These are phyloP conservation scores for Carcina quercana DNA, from an alignment of 2,888 invertebrate genomes.

Conservation along the genomic window DNA sequence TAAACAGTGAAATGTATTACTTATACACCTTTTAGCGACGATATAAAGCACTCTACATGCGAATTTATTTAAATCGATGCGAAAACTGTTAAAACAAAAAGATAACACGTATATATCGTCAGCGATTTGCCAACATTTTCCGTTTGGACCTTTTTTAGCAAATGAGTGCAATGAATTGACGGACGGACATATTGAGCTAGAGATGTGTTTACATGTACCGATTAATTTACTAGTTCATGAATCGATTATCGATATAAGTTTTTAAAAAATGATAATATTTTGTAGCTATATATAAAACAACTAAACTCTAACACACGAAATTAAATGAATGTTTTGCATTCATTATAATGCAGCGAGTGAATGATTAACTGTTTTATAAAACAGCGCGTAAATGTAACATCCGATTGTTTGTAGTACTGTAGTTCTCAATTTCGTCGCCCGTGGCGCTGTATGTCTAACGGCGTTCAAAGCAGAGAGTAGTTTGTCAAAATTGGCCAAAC, in stretches of 20 bases:
- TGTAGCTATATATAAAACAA: background rate
- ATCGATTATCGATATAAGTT: background rate
- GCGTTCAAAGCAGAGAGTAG: too few relatives aligned
- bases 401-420: too few relatives aligned
- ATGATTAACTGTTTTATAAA: too few relatives aligned
- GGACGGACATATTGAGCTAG: slow-evolving; percentile 35
- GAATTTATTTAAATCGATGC: slow-evolving; percentile 21
- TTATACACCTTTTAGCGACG: slow-evolving; percentile 26
- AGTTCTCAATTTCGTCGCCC: too few relatives aligned
- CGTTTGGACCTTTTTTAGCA: slow-evolving; percentile 56
- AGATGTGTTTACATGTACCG: background rate
- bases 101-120: slow-evolving; percentile 56
- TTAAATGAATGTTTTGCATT: too few relatives aligned
- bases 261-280: background rate
- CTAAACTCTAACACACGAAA: too few relatives aligned
- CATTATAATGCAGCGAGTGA: too few relatives aligned
- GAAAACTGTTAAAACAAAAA: slow-evolving; percentile 37
- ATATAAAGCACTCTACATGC: slow-evolving; percentile 24
- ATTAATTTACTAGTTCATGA: background rate
- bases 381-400: too few relatives aligned
- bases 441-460: too few relatives aligned
- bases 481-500: too few relatives aligned
- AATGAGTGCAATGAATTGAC: slow-evolving; percentile 17
- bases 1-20: slow-evolving; percentile 52
- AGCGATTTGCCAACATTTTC: slow-evolving; percentile 66